Evolutionary conservation across 2,113 vertebrate genomes (phyloP).

Genomic region (Phrynosoma blainvillii): DNA sequence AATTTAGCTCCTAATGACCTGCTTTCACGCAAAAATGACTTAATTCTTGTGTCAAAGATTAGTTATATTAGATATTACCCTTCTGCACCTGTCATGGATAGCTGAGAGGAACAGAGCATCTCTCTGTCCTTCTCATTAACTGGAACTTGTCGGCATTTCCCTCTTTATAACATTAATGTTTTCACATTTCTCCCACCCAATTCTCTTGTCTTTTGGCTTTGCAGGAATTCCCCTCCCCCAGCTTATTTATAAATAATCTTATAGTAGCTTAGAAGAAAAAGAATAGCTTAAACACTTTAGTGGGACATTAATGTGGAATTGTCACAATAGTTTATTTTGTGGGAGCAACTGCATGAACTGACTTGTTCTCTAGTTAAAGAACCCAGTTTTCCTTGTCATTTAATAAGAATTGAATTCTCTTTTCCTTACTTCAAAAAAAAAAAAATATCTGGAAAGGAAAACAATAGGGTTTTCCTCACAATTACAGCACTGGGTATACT

Average conservation of each 20-base stretch:
- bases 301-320: neutral
- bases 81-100: constrained; percentile 72
- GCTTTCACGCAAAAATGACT: constrained; percentile 83
- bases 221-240: constrained; percentile 12
- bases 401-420: neutral
- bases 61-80: constrained; percentile 83
- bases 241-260: neutral
- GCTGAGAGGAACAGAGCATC: constrained; percentile 77
- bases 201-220: constrained; percentile 50
- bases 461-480: constrained; percentile 35
- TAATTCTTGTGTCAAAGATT: constrained; percentile 86
- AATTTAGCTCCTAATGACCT: constrained; percentile 86
- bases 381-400: constrained; percentile 14
- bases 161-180: constrained; percentile 73
- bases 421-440: constrained; percentile 11
- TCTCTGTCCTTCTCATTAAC: constrained; percentile 78
- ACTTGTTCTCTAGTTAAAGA: neutral
- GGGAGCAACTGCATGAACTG: too few relatives aligned
- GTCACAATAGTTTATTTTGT: rapidly evolving
- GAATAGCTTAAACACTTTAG: neutral
- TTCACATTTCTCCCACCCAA: constrained; percentile 21
- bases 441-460: constrained; percentile 44
- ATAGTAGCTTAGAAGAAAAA: neutral
- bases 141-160: constrained; percentile 68
- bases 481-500: neutral